phyloP scores from a whole-genome alignment of 2,113 vertebrate species.

The Cottus gobio region DNA sequence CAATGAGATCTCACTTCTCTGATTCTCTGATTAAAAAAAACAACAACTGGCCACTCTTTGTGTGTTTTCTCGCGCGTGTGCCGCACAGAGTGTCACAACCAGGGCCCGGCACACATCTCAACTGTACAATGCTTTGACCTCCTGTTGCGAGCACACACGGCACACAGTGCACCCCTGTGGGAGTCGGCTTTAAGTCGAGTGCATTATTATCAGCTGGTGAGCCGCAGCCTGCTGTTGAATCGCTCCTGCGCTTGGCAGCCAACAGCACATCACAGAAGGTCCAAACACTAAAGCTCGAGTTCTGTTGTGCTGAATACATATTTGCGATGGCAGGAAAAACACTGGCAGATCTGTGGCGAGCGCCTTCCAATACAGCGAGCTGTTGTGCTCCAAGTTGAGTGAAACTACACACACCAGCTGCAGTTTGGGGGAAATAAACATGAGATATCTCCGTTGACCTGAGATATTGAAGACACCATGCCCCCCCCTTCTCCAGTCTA shows the following conservation, averaged over 20 bases:
- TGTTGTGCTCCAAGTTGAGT: constrained; percentile 58
- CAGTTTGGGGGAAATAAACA: constrained; percentile 52
- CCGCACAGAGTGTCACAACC: constrained; percentile 5
- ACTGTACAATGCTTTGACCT: constrained; percentile 29
- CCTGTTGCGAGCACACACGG: constrained; percentile 31
- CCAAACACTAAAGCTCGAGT: constrained; percentile 59
- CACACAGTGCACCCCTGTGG: background rate
- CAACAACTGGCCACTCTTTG: background rate
- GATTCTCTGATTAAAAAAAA: background rate
- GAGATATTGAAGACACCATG: too few species aligned
- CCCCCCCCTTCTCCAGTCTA: background rate
- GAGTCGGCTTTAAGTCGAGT: constrained; percentile 47
- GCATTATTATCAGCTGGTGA: constrained; percentile 64
- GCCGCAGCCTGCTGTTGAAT: constrained; percentile 54
- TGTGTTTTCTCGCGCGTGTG: constrained; percentile 3
- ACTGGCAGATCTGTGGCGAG: constrained; percentile 53
- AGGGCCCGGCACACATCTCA: constrained; percentile 42
- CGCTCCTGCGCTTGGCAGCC: constrained; percentile 71
- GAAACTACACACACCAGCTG: constrained; percentile 63
- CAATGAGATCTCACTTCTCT: constrained; percentile 5
- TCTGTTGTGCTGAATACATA: constrained; percentile 74
- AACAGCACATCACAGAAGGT: constrained; percentile 69
- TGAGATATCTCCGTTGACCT: constrained; percentile 22
- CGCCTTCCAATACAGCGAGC: constrained; percentile 48
- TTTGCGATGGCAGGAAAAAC: constrained; percentile 73